A percentile compares a stretch with the other conserved stretches of the same genome.
Evolutionary conservation across 1,140 invertebrate species (phyloP).

Genomic region (Leptinotarsa defecta): DNA sequence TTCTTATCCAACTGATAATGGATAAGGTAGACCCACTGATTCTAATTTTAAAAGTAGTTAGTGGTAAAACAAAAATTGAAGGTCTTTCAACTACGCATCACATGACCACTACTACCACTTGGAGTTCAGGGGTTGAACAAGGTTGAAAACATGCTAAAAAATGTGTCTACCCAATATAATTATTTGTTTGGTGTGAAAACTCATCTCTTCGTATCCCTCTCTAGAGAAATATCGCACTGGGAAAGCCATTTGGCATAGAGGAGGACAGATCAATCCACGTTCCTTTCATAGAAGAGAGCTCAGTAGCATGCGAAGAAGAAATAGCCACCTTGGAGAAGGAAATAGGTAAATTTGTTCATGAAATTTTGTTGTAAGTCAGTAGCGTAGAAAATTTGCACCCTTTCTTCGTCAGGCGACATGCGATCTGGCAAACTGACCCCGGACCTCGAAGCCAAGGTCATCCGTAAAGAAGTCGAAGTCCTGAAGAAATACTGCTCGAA

Average conservation of each 20-base stretch:
- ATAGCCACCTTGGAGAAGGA: constrained; percentile 42
- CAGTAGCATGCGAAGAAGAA: constrained; percentile 37
- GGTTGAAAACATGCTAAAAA: too few species aligned
- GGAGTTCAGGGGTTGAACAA: too few species aligned
- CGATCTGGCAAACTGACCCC: constrained; percentile 30
- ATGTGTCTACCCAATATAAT: too few species aligned
- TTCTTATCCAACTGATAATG: too few species aligned
- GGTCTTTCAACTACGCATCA: too few species aligned
- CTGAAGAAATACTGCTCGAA: constrained; percentile 47
- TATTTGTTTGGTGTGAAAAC: too few species aligned
- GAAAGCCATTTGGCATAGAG: constrained; percentile 1
- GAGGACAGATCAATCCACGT: not conserved
- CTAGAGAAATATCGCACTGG: constrained; percentile 17
- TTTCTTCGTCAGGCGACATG: constrained; percentile 28
- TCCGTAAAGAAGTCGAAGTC: constrained; percentile 45
- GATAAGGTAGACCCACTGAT: too few species aligned
- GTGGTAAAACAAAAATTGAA: too few species aligned
- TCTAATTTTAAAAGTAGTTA: too few species aligned
- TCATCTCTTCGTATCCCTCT: not conserved
- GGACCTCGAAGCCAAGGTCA: constrained; percentile 40
- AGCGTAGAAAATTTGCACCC: not conserved
- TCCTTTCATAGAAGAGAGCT: not conserved
- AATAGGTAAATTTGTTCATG: constrained; percentile 25
- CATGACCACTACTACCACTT: too few species aligned
- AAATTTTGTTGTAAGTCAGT: too few species aligned